phyloP scores from a whole-genome alignment of 1,140 invertebrate species.

The Acyrthosiphon pisum region DNA sequence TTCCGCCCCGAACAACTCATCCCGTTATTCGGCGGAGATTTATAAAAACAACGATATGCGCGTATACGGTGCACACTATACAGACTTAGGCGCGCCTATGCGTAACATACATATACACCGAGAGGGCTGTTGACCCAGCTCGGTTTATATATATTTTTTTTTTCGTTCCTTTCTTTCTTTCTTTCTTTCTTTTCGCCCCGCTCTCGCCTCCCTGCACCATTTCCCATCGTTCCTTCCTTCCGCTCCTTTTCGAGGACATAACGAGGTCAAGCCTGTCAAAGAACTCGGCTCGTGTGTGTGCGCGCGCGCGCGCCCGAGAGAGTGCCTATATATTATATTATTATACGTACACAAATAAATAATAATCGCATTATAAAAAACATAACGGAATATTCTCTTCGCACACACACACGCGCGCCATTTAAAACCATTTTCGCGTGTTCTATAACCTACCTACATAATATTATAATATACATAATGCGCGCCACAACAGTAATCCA shows the following conservation, averaged over 20 bases:
- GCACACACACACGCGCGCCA: not conserved
- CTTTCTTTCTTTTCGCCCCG: not conserved
- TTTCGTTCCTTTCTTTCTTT: conserved; percentile 18
- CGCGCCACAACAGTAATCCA: conserved; percentile 35
- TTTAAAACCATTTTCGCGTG: not conserved
- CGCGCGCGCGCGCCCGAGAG: too few relatives aligned
- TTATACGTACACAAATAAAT: not conserved
- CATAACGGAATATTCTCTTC: conserved; percentile 16
- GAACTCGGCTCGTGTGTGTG: not conserved
- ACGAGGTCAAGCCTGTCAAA: conserved; percentile 48
- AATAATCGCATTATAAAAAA: conserved; percentile 30
- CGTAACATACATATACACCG: not conserved
- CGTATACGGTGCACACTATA: too few relatives aligned
- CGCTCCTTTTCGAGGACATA: conserved; percentile 28
- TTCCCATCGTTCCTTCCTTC: conserved; percentile 7
- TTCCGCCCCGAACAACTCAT: not conserved
- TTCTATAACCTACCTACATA: not conserved
- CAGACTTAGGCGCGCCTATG: not conserved
- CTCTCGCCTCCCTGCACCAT: not conserved
- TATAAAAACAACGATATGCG: conserved; percentile 31
- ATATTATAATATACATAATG: not conserved
- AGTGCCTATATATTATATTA: not conserved
- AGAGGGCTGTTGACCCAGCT: conserved; percentile 47
- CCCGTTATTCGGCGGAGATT: conserved; percentile 14
- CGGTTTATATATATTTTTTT: not conserved